These are phyloP conservation scores for Aulostomus chinensis DNA, from an alignment of 2,797 vertebrate species.

Conservation along the genomic window DNA sequence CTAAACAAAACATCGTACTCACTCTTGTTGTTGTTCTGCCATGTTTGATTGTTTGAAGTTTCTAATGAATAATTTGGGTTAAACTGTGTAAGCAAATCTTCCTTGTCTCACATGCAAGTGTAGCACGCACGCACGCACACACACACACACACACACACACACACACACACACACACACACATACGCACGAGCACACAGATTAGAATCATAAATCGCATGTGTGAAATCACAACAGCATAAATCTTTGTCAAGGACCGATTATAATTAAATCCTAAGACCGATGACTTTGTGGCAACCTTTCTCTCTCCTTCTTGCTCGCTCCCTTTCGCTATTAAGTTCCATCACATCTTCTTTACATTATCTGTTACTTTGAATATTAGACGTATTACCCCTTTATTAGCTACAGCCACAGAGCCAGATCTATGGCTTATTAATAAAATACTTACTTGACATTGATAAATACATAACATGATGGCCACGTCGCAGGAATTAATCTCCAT, in stretches of 20 bases:
- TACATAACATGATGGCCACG: constrained; percentile 65
- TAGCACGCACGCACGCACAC: too few species aligned
- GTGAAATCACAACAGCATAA: constrained; percentile 42
- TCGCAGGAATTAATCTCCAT: constrained; percentile 74
- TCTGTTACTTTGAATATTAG: constrained; percentile 70
- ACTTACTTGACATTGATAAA: constrained; percentile 76
- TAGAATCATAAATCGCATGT: constrained; percentile 40
- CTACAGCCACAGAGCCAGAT: constrained; percentile 52
- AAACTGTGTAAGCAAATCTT: too few species aligned
- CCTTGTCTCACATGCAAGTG: too few species aligned
- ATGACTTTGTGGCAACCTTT: constrained; percentile 21
- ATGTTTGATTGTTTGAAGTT: too few species aligned
- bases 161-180: background rate
- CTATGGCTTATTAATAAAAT: constrained; percentile 73
- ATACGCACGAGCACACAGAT: background rate
- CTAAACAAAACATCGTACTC: too few species aligned
- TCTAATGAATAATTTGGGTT: too few species aligned
- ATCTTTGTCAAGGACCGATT: constrained; percentile 50
- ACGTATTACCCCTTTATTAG: constrained; percentile 68
- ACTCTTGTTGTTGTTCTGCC: too few species aligned
- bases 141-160: too few species aligned
- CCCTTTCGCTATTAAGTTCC: constrained; percentile 43
- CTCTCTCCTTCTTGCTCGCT: background rate
- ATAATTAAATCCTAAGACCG: constrained; percentile 58
- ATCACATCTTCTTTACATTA: constrained; percentile 55